Evolutionary conservation across 2,797 vertebrate species (phyloP).

Genomic region (Microtus californicus): DNA sequence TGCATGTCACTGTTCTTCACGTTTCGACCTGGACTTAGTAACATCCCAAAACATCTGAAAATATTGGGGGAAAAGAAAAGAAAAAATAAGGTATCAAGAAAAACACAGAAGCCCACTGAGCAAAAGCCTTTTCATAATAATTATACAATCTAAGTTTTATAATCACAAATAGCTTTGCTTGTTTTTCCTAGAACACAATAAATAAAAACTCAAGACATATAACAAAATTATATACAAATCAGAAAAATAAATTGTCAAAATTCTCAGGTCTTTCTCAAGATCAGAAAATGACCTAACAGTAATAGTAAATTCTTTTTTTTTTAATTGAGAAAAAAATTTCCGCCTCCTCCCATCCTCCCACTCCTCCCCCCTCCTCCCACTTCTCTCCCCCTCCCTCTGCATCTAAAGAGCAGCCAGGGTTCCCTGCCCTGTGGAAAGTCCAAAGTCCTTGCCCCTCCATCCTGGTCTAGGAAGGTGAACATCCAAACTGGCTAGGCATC

Average conservation of each 20-base stretch:
- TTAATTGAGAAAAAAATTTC: no score
- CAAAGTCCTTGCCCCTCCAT: no score
- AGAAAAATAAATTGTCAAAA: constrained; percentile 57
- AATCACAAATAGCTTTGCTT: constrained; percentile 60
- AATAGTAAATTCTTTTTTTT: constrained; percentile 41
- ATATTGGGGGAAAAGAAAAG: constrained; percentile 65
- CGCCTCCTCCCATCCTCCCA: no score
- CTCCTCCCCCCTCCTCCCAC: no score
- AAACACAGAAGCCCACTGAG: constrained; percentile 73
- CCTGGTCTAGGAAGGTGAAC: no score
- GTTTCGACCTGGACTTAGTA: constrained; percentile 96
- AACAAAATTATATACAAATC: constrained; percentile 52
- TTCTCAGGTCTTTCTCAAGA: constrained; percentile 56
- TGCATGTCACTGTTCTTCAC: constrained; percentile 99
- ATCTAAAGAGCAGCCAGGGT: no score
- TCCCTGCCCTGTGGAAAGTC: no score
- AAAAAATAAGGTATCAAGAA: constrained; percentile 74
- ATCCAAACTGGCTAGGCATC: no score
- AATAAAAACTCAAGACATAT: constrained; percentile 58
- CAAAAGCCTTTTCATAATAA: constrained; percentile 64
- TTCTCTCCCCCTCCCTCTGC: no score
- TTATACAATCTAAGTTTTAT: constrained; percentile 56
- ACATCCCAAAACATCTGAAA: constrained; percentile 98
- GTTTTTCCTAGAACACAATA: constrained; percentile 42
- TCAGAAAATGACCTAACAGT: constrained; percentile 58